These are phyloP conservation scores for Bettongia penicillata DNA, from an alignment of 2,113 vertebrate species.

Conservation along the genomic window DNA sequence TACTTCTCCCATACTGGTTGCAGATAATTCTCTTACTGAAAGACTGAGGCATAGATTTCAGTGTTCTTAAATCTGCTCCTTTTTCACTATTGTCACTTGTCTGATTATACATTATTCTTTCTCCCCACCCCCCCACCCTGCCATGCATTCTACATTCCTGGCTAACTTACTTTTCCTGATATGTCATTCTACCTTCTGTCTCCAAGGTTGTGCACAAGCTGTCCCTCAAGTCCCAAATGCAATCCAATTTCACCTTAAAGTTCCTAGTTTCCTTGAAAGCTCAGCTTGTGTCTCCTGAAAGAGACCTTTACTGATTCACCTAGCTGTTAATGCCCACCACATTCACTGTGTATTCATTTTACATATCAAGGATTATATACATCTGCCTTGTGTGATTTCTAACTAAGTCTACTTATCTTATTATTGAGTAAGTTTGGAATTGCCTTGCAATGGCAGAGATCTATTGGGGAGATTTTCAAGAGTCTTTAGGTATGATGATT, in stretches of 20 bases:
- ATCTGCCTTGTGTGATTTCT: background rate
- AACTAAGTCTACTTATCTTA: background rate
- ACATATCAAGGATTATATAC: background rate
- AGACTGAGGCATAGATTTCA: background rate
- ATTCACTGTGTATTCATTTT: background rate
- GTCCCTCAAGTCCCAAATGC: background rate
- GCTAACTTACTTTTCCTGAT: background rate
- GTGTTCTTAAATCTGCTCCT: background rate
- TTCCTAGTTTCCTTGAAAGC: background rate
- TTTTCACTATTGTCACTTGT: background rate
- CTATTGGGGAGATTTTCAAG: background rate
- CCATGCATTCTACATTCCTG: background rate
- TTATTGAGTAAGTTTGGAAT: background rate
- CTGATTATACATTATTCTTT: background rate
- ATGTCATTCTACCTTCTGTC: background rate
- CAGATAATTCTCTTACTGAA: background rate
- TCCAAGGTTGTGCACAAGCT: background rate
- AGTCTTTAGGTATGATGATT: background rate
- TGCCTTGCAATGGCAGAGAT: background rate
- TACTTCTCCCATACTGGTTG: background rate
- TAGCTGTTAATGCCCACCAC: background rate
- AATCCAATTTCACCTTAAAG: background rate
- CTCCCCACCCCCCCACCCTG: background rate
- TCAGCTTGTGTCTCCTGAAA: background rate
- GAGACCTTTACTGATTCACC: background rate